These are phyloP conservation scores for Eupithecia vulgata DNA, from an alignment of 2,888 invertebrate genomes.

Conservation along the genomic window DNA sequence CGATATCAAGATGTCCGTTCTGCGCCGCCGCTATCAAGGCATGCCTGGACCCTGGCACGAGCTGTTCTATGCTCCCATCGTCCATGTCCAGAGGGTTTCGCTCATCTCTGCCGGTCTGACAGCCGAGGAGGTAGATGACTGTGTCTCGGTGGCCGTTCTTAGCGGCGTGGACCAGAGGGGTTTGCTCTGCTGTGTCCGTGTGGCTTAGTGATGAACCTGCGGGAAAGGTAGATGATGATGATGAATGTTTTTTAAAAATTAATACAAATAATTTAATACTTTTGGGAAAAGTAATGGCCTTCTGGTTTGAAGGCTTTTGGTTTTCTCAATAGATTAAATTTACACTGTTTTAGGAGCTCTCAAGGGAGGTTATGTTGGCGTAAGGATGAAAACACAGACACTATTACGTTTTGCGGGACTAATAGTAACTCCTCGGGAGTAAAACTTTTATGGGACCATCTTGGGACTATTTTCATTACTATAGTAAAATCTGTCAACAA, in stretches of 20 bases:
- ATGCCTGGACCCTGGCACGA: conserved; percentile 93
- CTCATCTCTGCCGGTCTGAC: conserved; percentile 84
- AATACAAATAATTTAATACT: too few relatives aligned
- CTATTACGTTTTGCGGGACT: too few relatives aligned
- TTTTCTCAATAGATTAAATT: too few relatives aligned
- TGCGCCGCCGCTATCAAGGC: conserved; percentile 94
- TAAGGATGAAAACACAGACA: too few relatives aligned
- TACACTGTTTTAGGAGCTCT: too few relatives aligned
- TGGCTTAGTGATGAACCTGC: conserved; percentile 89
- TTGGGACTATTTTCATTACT: too few relatives aligned
- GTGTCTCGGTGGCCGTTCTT: conserved; percentile 93
- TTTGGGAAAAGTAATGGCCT: too few relatives aligned
- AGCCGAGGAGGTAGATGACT: conserved; percentile 93
- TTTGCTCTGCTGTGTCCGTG: conserved; percentile 91
- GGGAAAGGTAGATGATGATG: conserved; percentile 18
- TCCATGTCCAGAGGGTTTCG: conserved; percentile 85
- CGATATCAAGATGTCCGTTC: conserved; percentile 93
- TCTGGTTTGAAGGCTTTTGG: too few relatives aligned
- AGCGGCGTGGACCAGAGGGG: conserved; percentile 95
- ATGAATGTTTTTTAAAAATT: not conserved
- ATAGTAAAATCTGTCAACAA: too few relatives aligned
- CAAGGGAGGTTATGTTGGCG: too few relatives aligned
- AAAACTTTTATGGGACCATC: too few relatives aligned
- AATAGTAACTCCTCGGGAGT: too few relatives aligned
- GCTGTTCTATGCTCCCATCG: conserved; percentile 84